Base-by-base conservation (phyloP, 35 echinoderm and acorn worm species). In the Stichopus chloronotus region DNA sequence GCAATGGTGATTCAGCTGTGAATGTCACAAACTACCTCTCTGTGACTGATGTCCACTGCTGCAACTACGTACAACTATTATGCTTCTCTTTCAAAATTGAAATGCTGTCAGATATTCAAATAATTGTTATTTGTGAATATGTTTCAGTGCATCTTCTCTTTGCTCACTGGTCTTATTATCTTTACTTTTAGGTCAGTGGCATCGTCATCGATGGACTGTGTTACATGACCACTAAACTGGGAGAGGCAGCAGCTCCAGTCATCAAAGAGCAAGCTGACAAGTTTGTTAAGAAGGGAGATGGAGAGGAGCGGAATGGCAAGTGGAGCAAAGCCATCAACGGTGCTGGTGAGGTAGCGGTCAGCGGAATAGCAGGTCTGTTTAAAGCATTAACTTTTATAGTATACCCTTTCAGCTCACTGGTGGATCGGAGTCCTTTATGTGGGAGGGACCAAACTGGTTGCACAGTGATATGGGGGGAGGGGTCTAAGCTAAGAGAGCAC, bases 201-300 rank as follows among this genome's bases (percentile, higher is more conserved):
- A 93, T 91, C 13, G 91, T 98, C 9, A 58, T 98, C 21, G 97
- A 98, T 92, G 81, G 91, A 8, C 55, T 98, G 23, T 98, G 97
- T 79, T 96, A 91, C 93, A 91, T 96, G 81, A 98, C 93, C 55
- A 96, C 89, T 60, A 88, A 94, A 17, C 56, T 98, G 63, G 97
- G 89, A 17, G 91, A 98, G 59, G 95, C 92, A 52, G 91, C 94
- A 22, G 95, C 90, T 8, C 97, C 97, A 1, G 76, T 94, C 78
- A 93, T 98, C 85, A 87, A 89, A 53, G 71, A 96, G 65, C 95
- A 98, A 84, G 88, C 89, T 4, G 93, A 98, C 69, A 98, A 98
- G 56, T 57, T 93, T 23, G 68, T 98, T 52, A 93, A 90, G 58
- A 88, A 93, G 17, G 79, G 92, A 6, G 94, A 96, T 53, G 93